Evolutionary conservation across 2,797 vertebrate species (phyloP), one percentile per base, ranked within the genome.

Genomic region (Monodelphis domestica): DNA sequence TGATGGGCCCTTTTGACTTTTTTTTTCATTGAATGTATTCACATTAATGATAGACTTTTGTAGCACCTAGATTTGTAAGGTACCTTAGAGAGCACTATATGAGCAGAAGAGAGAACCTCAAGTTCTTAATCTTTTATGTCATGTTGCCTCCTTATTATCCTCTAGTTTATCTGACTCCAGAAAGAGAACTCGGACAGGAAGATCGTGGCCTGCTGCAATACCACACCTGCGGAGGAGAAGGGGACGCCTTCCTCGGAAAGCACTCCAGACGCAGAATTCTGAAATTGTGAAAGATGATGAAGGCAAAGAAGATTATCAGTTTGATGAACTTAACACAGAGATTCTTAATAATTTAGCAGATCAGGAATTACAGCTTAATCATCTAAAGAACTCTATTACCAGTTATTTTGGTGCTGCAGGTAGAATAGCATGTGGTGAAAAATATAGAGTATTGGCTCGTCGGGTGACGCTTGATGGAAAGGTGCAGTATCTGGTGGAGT

Each of bases 401-500:
- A 99, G 98, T 98, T 99, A 99, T 94, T 99, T 99, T 94, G 99
- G 99, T 97, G 99, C 99, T 90, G 99, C 99, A 4, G 99, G 99
- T 96, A 99, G 99, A 96, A 99, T 99, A 99, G 99, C 99, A 70
- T 99, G 99, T 89, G 99, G 99, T 30, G 99, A 99, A 97, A 99
- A 99, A 94, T 99, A 99, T 97, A 99, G 99, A 94, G 99, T 99
- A 88, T 98, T 99, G 98, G 99, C 99, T 97, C 99, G 99, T 89
- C 98, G 99, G 90, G 99, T 99, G 98, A 99, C 99, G 0, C 98
- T 99, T 57, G 99, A 99, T 33, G 99, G 99, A 91, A 99, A 99
- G 98, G 99, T 99, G 98, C 99, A 99, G 99, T 99, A 99, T 97
- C 99, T 99, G 97, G 99, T 99, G 98, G 99, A 99, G 97, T 99